phyloP scores from a whole-genome alignment of 2,888 invertebrate species.

The Drosophila mayaguana region DNA sequence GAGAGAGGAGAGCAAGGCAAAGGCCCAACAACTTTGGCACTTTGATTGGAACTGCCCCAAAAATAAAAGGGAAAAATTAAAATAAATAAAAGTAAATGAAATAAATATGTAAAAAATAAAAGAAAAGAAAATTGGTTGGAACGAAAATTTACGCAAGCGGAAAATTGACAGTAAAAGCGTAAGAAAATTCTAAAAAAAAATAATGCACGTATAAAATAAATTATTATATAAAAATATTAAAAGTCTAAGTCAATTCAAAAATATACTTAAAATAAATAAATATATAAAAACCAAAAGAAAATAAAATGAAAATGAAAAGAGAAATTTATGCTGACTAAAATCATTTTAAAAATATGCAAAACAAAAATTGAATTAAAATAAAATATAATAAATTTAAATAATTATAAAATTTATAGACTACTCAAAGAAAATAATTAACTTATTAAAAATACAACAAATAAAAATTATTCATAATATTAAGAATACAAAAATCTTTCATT shows the following conservation, averaged over 20 bases:
- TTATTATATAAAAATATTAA: neutral
- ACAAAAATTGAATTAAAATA: neutral
- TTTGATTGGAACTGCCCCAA: constrained; percentile 67
- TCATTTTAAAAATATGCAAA: too few species aligned
- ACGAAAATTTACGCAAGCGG: constrained; percentile 14
- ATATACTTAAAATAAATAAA: constrained; percentile 15
- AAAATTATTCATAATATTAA: neutral
- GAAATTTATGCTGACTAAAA: constrained; percentile 5
- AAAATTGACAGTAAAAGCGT: neutral
- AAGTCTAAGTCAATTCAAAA: neutral
- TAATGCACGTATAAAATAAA: neutral
- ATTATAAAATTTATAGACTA: too few species aligned
- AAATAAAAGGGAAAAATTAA: neutral
- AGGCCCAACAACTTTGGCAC: constrained; percentile 64
- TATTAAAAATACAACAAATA: neutral
- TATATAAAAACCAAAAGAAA: neutral
- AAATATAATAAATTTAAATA: neutral
- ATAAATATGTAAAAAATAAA: constrained; percentile 18
- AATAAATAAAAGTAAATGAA: constrained; percentile 15
- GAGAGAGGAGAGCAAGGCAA: neutral
- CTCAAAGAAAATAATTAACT: too few species aligned
- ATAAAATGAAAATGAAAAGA: neutral
- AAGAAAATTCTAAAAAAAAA: neutral
- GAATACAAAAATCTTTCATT: neutral
- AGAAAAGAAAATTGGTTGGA: constrained; percentile 2